Evolutionary conservation across 2,888 invertebrate species (phyloP).

Genomic region (Coelogynopora nodosa): DNA sequence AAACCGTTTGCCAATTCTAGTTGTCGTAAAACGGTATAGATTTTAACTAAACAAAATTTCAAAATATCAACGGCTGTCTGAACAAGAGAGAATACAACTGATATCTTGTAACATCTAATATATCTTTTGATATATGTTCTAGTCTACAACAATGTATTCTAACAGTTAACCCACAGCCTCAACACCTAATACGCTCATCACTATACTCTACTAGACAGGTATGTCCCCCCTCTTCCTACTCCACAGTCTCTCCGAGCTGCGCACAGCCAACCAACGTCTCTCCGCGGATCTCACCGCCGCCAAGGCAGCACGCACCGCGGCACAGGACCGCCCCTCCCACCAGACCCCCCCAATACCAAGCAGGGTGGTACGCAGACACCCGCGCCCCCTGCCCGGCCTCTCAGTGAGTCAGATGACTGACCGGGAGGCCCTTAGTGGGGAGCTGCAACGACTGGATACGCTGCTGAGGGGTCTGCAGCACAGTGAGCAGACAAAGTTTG

Average conservation of each 20-base stretch:
- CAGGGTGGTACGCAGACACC: not conserved
- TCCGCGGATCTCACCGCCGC: not conserved
- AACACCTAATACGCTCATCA: no score
- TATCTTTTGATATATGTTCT: no score
- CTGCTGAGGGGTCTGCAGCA: constrained; percentile 54
- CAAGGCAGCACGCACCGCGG: not conserved
- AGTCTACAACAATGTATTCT: no score
- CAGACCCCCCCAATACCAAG: not conserved
- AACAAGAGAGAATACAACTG: no score
- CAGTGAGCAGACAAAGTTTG: not conserved
- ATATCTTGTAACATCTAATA: no score
- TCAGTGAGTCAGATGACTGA: constrained; percentile 58
- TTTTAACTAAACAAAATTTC: no score
- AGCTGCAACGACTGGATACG: constrained; percentile 55
- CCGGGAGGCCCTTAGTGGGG: constrained; percentile 52
- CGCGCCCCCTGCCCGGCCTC: constrained; percentile 51
- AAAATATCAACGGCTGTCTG: no score
- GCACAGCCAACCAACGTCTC: not conserved
- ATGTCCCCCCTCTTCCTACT: not conserved
- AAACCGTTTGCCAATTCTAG: no score
- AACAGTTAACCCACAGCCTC: no score
- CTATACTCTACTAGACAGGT: not conserved
- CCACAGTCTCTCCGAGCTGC: not conserved
- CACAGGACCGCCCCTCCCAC: not conserved
- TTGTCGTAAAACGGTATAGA: no score